These are phyloP conservation scores for Selene dorsalis DNA, from an alignment of 2,797 vertebrate species.

Conservation along the genomic window DNA sequence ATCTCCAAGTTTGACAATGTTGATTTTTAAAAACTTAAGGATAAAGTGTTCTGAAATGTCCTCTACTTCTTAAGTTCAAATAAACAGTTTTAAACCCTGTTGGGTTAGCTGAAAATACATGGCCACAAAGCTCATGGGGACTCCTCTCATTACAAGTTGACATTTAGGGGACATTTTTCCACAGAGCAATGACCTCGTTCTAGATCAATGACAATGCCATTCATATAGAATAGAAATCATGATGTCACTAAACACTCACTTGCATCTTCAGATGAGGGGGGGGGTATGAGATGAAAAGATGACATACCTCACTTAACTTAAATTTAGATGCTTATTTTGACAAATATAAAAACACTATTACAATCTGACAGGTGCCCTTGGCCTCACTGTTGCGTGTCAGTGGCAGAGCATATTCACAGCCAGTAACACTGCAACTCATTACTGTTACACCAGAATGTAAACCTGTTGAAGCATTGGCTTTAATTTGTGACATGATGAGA, in stretches of 20 bases:
- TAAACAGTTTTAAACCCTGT: background rate
- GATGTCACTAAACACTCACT: background rate
- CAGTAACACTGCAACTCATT: conserved; percentile 24
- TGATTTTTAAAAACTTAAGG: background rate
- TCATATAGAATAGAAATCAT: background rate
- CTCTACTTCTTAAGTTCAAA: background rate
- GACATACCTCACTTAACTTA: background rate
- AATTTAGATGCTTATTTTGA: background rate
- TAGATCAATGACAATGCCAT: background rate
- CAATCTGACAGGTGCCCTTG: background rate
- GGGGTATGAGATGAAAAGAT: background rate
- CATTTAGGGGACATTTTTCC: background rate
- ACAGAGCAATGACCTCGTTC: background rate
- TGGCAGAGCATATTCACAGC: conserved; percentile 7
- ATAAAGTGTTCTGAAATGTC: background rate
- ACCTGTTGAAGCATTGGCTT: background rate
- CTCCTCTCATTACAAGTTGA: background rate
- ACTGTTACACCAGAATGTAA: conserved; percentile 10
- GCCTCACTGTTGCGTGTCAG: background rate
- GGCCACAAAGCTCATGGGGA: background rate
- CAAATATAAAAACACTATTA: background rate
- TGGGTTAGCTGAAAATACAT: background rate
- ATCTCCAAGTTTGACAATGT: background rate
- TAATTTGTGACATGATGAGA: conserved; percentile 17
- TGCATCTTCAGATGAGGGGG: background rate